phyloP scores from a whole-genome alignment of 2,113 vertebrate genomes.

The Pangasianodon hypophthalmus region DNA sequence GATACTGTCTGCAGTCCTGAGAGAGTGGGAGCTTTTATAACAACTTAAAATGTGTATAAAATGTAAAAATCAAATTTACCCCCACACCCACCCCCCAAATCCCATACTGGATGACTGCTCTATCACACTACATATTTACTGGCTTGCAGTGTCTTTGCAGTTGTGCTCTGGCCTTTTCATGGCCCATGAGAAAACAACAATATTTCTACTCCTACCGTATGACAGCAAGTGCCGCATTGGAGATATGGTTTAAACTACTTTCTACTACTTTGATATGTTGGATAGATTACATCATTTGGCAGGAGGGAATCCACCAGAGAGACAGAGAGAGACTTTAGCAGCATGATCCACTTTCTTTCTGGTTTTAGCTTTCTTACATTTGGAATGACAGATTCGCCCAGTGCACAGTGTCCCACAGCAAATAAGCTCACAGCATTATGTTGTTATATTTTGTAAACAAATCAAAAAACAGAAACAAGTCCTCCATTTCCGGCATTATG shows the following conservation, averaged over 20 bases:
- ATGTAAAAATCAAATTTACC: conserved; percentile 45
- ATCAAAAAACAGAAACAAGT: not conserved
- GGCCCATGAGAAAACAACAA: conserved; percentile 38
- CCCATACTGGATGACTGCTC: conserved; percentile 25
- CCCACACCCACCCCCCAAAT: not conserved
- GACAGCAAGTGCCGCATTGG: conserved; percentile 12
- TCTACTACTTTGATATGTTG: conserved; percentile 8
- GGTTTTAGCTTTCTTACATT: not conserved
- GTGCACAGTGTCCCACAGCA: not conserved
- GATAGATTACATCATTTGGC: conserved; percentile 23
- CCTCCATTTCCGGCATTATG: conserved; percentile 37
- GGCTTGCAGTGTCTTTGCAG: conserved; percentile 5
- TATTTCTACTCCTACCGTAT: conserved; percentile 14
- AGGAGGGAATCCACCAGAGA: not conserved
- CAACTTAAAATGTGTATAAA: conserved; percentile 47
- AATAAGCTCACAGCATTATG: not conserved
- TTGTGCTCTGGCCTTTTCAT: not conserved
- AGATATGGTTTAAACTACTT: conserved; percentile 38
- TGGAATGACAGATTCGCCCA: not conserved
- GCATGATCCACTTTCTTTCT: not conserved
- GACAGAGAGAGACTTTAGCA: not conserved
- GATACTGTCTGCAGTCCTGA: conserved; percentile 31
- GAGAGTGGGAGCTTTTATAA: conserved; percentile 37
- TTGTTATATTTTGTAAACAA: not conserved
- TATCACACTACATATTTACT: conserved; percentile 23